Base-by-base conservation (phyloP, 2,797 vertebrate species). In the Stomatorhinus walkeri region DNA sequence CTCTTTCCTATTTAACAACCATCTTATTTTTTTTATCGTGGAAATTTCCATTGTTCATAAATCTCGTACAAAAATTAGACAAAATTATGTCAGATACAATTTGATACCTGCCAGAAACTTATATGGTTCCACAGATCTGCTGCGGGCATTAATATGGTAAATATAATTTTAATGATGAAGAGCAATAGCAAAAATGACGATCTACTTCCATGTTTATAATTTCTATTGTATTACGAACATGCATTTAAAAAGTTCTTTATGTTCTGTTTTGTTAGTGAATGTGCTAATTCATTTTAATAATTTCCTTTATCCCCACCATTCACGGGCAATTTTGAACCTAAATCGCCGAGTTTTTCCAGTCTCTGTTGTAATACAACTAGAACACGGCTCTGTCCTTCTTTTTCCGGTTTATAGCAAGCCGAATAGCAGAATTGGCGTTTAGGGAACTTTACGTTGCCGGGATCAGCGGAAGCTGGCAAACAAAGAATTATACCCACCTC, bases 381-480 rank as follows among this genome's bases (percentile, higher is more conserved):
- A 76, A 76, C 4, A 8, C 36, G 12, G n/a, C 12, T 28, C n/a
- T 87, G 36, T 61, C 40, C 28, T 72, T 12, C 7, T 49, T 88
- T 76, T 88, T 76, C 87, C 24, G 48, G 46, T 51, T 51, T 79
- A 68, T 52, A 19, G 3, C 8, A 28, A 79, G 28, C 14, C 28
- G 49, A 79, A 56, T 7, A 24, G 40, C 32, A 24, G 9, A 28
- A 56, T 56, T 56, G n/a, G 46, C 28, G 56, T 46, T 64, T 24
- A 64, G 32, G 86, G 36, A 61, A 19, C 56, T 40, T 36, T 6
- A n/a, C 4, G 46, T 76, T 12, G 28, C 40, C 36, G 40, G 32
- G 72, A 79, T 72, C 56, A 4, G 88, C 88, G 88, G 88, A 72
- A 54, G 40, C 54, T 85, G 81, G 46, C 54, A 89, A 89, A 89